Evolutionary conservation across 2,113 vertebrate genomes (phyloP), one percentile per base, ranked within the genome.

Genomic region (Elaphurus davidianus): DNA sequence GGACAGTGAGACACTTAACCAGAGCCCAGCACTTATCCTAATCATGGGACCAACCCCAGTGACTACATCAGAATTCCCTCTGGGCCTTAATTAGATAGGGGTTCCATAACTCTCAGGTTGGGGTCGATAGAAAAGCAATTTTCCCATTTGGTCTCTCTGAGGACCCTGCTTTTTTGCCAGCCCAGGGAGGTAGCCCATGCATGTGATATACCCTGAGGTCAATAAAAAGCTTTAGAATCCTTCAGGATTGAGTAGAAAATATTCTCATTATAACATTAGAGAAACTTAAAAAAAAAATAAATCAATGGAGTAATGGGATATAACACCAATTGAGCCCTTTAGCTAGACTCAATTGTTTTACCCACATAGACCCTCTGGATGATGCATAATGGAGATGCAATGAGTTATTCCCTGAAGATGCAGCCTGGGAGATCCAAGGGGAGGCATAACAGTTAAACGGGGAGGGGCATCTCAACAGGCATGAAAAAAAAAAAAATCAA

Each of bases 71-170:
- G 67, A 94, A 95, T 79, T 90, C 82, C 86, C 97, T 6, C 6
- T 1, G 30, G 64, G 15, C 78, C 71, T 96, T 96, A 84, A 94
- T 97, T 93, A 89, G 76, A 90, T 71, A 90, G 93, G 60, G 14
- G 17, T 52, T 96, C 91, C 78, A 93, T 91, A 94, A 93, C n/a
- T 95, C 79, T 67, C 78, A 62, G 2, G 21, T 7, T 19, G 40
- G 89, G 86, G 62, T 98, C 79, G 47, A 95, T 88, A 84, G 59
- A 97, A 98, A 97, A 97, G 89, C 95, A 98, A 93, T 96, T 96
- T 98, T 93, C 54, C 95, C 95, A 95, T 97, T 98, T 97, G 83
- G 81, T 88, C 52, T 97, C 97, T 97, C 97, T 47, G 43, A 95
- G 90, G 94, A 86, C 74, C 23, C 78, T 64, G 92, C 14, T 52